Base-by-base conservation (phyloP, 23 tunicate species). In the Ciona savignyi region DNA sequence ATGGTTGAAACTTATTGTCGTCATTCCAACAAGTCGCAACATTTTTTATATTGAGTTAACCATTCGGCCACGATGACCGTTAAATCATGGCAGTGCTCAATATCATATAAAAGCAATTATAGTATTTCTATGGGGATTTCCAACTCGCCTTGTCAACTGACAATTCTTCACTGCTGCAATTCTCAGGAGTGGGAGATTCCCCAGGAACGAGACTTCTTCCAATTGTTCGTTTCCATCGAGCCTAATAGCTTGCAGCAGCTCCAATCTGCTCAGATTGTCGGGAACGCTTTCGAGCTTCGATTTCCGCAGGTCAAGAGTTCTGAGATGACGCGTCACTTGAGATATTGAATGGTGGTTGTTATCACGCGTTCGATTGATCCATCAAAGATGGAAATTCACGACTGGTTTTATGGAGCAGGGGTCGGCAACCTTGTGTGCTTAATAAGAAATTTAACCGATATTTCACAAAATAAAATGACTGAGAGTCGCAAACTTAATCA, bases 301-400 rank as follows among this genome's bases (percentile, higher is more conserved):
- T 30, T 78, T 78, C 26, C 74, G 60, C n/a, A 78, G 48, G 60
- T 78, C 82, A 2, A 78, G 30, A 20, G 82, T 78, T 27, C 82
- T 78, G 1, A 29, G 27, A 27, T 61, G 25, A 23, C n/a, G n/a
- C n/a, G n/a, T n/a, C n/a, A n/a, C n/a, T n/a, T n/a, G n/a, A n/a
- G n/a, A n/a, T n/a, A n/a, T n/a, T n/a, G n/a, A n/a, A n/a, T n/a
- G n/a, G n/a, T 63, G 67, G 3, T 6, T 19, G 30, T 66, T 27
- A n/a, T n/a, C n/a, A n/a, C n/a, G n/a, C n/a, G n/a, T n/a, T n/a
- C n/a, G n/a, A n/a, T n/a, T n/a, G n/a, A n/a, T n/a, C n/a, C n/a
- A n/a, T n/a, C n/a, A n/a, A n/a, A n/a, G n/a, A n/a, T n/a, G n/a
- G n/a, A n/a, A n/a, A n/a, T n/a, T 15, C 56, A 42, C 56, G 56